These are phyloP conservation scores for Cyrtonyx montezumae DNA, from an alignment of 2,113 vertebrate genomes.

Conservation along the genomic window DNA sequence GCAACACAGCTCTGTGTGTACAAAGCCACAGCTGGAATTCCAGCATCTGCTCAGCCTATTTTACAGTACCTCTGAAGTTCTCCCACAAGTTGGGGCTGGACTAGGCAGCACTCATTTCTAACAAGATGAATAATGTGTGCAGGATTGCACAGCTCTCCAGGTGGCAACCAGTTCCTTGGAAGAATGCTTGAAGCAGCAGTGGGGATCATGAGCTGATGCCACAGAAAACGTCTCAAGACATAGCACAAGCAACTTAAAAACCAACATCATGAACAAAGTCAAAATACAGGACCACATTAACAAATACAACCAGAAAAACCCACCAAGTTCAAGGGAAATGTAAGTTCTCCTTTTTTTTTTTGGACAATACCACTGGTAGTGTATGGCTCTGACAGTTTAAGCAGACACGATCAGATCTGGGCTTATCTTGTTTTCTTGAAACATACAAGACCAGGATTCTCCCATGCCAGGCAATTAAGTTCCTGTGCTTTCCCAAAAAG, in stretches of 20 bases:
- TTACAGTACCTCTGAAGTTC: background rate
- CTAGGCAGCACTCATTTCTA: background rate
- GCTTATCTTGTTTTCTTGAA: background rate
- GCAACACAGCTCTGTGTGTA: background rate
- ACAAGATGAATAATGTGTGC: background rate
- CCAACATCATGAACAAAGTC: background rate
- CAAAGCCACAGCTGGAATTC: background rate
- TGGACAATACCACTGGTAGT: background rate
- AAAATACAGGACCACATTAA: background rate
- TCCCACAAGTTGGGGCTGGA: background rate
- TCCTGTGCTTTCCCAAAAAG: background rate
- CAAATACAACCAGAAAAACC: background rate
- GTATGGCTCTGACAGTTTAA: background rate
- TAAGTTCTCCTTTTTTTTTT: background rate
- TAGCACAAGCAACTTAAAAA: background rate
- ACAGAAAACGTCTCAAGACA: background rate
- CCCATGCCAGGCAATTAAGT: background rate
- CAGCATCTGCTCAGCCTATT: background rate
- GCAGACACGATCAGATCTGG: background rate
- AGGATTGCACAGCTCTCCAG: background rate
- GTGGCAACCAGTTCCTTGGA: background rate
- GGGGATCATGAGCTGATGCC: background rate
- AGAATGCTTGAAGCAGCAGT: background rate
- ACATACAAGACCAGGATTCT: background rate
- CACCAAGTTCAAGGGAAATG: background rate